Base-by-base conservation (phyloP, 1,140 invertebrate species). In the Drosophila mauritiana region DNA sequence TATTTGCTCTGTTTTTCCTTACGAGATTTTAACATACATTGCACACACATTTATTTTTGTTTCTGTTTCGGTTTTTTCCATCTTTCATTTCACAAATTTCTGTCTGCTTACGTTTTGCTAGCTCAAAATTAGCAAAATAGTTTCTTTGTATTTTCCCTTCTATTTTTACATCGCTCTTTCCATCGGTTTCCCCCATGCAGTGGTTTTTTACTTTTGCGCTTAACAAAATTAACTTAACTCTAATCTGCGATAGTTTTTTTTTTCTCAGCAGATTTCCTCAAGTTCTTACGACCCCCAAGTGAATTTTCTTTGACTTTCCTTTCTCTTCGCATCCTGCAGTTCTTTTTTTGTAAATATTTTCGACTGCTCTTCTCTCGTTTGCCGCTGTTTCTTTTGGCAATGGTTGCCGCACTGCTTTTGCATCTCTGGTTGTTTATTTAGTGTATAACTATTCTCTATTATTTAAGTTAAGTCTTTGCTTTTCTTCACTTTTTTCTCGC, bases 381-480 rank as follows among this genome's bases (percentile, higher is more conserved):
- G 31, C 59, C 58, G 52, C 51, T 58, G 46, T 78, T 78, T 78
- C 67, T 53, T 55, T 55, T 40, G 49, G 48, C 67, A 62, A 37
- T 72, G 49, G n/a, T 43, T 52, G 40, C 34, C 25, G 15, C 39
- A 22, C 34, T 45, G 49, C 61, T 54, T 22, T 15, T 76, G 53
- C 48, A 69, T 59, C 54, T 37, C 62, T 45, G 69, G 67, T 59
- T 80, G 73, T 73, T 69, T 83, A 58, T 89, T 84, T 77, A 83
- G 67, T 89, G 72, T 88, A 88, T 80, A 83, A 80, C 85, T 89
- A 81, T 69, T 64, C 73, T 84, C 73, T 88, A 88, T 83, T 80
- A 79, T 91, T 91, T 90, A 86, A 83, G 65, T 86, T 90, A 82
- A 90, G 81, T 90, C 86, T 82, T 82, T 90, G 82, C 88, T 83